phyloP scores from a whole-genome alignment of 2,797 vertebrate species.

The Oophaga sylvatica region DNA sequence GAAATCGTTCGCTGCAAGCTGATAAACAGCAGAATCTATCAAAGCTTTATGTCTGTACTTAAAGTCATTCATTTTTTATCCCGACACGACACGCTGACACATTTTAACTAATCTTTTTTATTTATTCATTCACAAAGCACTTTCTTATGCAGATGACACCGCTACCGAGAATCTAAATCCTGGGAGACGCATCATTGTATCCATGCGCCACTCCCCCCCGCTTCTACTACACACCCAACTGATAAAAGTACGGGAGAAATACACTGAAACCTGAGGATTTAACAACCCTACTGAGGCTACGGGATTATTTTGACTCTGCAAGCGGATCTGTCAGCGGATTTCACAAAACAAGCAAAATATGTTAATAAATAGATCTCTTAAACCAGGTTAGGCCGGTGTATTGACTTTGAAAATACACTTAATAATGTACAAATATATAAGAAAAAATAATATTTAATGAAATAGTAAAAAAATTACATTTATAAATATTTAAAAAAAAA shows the following conservation, averaged over 20 bases:
- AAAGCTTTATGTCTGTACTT: slow-evolving; percentile 4
- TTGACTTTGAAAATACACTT: too few relatives aligned
- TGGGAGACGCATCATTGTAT: neutral
- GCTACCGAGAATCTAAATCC: slow-evolving; percentile 2
- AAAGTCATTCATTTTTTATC: slow-evolving; percentile 1
- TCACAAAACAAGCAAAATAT: neutral
- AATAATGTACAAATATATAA: too few relatives aligned
- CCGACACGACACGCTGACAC: slow-evolving; percentile 26
- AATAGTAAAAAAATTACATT: too few relatives aligned
- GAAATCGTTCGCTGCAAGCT: neutral
- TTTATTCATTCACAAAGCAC: neutral
- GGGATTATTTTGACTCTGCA: neutral
- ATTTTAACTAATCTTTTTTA: slow-evolving; percentile 10
- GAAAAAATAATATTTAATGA: too few relatives aligned
- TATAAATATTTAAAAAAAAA: too few relatives aligned
- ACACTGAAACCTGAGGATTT: neutral
- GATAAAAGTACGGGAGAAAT: neutral
- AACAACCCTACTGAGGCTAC: neutral
- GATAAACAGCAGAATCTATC: slow-evolving; percentile 15
- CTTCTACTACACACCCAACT: neutral
- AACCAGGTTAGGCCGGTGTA: too few relatives aligned
- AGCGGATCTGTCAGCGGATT: neutral
- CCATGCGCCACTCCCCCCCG: neutral
- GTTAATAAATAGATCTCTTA: neutral
- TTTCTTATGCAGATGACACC: slow-evolving; percentile 21